A percentile compares a stretch with the other conserved stretches of the same genome.
Evolutionary conservation across 2,888 invertebrate species (phyloP).

Genomic region (Amaurobius ferox): DNA sequence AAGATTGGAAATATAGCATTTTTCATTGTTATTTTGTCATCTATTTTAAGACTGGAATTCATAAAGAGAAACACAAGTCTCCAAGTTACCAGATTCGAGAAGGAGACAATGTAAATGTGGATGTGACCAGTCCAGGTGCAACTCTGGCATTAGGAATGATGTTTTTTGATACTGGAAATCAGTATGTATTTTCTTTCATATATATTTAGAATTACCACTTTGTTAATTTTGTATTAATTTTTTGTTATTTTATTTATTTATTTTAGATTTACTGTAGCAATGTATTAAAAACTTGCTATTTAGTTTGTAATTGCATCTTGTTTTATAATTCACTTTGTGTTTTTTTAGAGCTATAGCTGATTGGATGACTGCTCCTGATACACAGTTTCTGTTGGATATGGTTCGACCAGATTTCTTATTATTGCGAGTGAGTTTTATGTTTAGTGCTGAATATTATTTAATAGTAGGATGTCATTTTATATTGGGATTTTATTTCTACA

Average conservation of each 20-base stretch:
- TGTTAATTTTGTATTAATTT: no score
- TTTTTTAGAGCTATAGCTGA: conserved; percentile 86
- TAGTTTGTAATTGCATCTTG: no score
- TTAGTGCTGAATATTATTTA: no score
- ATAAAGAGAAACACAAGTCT: conserved; percentile 92
- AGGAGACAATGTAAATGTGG: conserved; percentile 92
- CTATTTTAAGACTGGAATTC: conserved; percentile 81
- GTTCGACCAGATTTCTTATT: conserved; percentile 94
- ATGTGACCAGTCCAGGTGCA: conserved; percentile 97
- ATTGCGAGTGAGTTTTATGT: conserved; percentile 81
- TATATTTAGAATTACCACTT: no score
- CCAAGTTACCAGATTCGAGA: conserved; percentile 91
- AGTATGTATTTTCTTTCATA: conserved; percentile 76
- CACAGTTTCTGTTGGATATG: conserved; percentile 92
- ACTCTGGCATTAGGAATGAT: conserved; percentile 95
- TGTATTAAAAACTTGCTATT: no score
- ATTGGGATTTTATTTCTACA: no score
- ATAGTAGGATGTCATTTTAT: no score
- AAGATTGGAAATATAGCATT: neutral
- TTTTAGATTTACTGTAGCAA: no score
- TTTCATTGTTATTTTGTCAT: neutral
- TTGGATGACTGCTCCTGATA: conserved; percentile 93
- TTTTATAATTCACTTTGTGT: no score
- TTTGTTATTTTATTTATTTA: no score
- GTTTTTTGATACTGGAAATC: conserved; percentile 90